phyloP scores from a whole-genome alignment of 2,113 vertebrate genomes.

The Lamprologus callipterus region DNA sequence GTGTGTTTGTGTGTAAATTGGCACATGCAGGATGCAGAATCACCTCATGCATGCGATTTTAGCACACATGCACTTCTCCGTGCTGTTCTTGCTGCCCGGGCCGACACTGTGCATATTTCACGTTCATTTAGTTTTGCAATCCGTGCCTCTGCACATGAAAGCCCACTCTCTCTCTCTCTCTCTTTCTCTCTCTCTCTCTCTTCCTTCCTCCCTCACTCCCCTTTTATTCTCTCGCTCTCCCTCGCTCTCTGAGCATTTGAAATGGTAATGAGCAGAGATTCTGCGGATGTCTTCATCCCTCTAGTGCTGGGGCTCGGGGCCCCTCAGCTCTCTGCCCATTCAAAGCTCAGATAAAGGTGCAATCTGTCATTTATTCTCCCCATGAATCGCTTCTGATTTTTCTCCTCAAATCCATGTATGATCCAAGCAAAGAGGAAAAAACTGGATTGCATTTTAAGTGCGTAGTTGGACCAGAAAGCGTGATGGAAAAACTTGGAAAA shows the following conservation, averaged over 20 bases:
- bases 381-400: conserved; percentile 40
- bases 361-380: conserved; percentile 59
- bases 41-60: background rate
- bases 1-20: background rate
- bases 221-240: conserved; percentile 44
- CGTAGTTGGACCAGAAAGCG: background rate
- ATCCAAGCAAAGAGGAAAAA: conserved; percentile 15
- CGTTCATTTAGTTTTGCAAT: conserved; percentile 65
- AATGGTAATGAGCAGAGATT: conserved; percentile 70
- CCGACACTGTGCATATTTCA: conserved; percentile 62
- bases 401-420: conserved; percentile 5
- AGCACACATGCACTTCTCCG: background rate
- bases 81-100: conserved; percentile 16
- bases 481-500: background rate
- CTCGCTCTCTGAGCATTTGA: conserved; percentile 61
- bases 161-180: conserved; percentile 50
- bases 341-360: conserved; percentile 60
- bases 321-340: conserved; percentile 49
- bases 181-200: conserved; percentile 25
- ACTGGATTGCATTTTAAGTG: background rate
- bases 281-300: conserved; percentile 71
- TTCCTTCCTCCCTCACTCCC: conserved; percentile 15
- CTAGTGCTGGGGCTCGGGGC: conserved; percentile 38
- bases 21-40: conserved; percentile 3
- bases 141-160: conserved; percentile 66